A percentile compares a stretch with the other conserved stretches of the same genome.
phyloP scores from a whole-genome alignment of 2,797 vertebrate genomes.

The Karalla daura region DNA sequence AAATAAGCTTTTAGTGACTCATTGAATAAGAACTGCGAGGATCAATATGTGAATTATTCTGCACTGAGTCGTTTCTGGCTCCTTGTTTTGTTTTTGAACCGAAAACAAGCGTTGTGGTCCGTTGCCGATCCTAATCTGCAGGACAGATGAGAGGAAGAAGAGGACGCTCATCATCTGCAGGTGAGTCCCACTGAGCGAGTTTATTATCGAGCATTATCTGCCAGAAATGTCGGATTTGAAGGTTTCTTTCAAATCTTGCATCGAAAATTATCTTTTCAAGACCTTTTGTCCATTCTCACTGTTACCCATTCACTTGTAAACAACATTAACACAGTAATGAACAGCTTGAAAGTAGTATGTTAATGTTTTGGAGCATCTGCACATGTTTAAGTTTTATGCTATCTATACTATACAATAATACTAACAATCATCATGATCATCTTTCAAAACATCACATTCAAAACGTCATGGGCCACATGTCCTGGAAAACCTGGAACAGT shows the following conservation, averaged over 20 bases:
- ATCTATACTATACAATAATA: too few relatives aligned
- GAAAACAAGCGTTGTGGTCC: background rate
- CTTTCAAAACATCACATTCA: too few relatives aligned
- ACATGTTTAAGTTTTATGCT: too few relatives aligned
- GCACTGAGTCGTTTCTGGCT: background rate
- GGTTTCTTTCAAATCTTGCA: background rate
- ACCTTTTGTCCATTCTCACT: too few relatives aligned
- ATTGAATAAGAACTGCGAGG: background rate
- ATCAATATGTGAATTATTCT: accelerated
- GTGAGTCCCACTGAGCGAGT: background rate
- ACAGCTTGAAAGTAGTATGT: too few relatives aligned
- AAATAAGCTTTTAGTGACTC: background rate
- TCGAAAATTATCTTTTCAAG: too few relatives aligned
- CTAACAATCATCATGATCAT: too few relatives aligned
- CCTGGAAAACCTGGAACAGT: too few relatives aligned
- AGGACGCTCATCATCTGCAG: constrained; percentile 15
- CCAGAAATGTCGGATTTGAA: background rate
- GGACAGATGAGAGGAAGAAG: constrained; percentile 50
- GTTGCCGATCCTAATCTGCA: background rate
- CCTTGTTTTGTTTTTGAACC: background rate
- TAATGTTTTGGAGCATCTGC: too few relatives aligned
- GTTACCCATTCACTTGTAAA: too few relatives aligned
- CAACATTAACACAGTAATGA: too few relatives aligned
- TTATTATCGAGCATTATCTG: background rate
- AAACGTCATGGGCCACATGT: background rate